A percentile compares a stretch with the other conserved stretches of the same genome.
phyloP scores from a whole-genome alignment of 2,113 vertebrate species.

The Clarias batrachus region DNA sequence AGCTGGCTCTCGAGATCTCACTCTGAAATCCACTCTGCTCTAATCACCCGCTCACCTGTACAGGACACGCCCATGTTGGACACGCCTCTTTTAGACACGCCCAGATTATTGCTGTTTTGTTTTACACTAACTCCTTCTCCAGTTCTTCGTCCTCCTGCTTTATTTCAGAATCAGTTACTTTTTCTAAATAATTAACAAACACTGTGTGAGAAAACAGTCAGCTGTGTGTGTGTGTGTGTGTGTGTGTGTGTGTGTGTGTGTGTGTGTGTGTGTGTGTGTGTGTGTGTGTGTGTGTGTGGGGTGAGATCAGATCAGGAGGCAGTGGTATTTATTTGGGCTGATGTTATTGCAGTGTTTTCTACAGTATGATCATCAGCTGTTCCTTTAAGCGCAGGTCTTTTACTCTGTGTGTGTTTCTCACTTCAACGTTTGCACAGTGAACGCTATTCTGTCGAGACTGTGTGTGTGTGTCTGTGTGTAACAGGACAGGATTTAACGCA shows the following conservation, averaged over 20 bases:
- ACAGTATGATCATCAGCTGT: not conserved
- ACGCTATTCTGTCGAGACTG: not conserved
- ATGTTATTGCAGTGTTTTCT: not conserved
- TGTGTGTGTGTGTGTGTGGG: not conserved
- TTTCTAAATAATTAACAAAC: not conserved
- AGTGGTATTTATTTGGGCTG: not conserved
- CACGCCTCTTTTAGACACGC: not conserved
- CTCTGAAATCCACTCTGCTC: conserved; percentile 35
- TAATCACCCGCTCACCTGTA: not conserved
- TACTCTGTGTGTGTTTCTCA: not conserved
- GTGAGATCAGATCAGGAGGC: not conserved
- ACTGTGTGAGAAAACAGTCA: too few relatives aligned
- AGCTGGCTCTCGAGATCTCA: conserved; percentile 13
- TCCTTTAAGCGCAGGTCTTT: not conserved
- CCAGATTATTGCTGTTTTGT: not conserved
- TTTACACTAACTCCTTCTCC: not conserved
- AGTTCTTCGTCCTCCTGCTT: not conserved
- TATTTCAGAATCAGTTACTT: not conserved
- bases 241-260: not conserved
- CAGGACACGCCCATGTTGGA: not conserved
- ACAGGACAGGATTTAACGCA: not conserved
- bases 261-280: not conserved
- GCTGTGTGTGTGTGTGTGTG: not conserved
- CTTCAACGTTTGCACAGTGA: not conserved
- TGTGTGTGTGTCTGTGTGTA: not conserved